A percentile compares a stretch with the other conserved stretches of the same genome.
These are phyloP conservation scores for Pogonognathellus flavescens DNA, from an alignment of 1,140 invertebrate genomes.

Conservation along the genomic window DNA sequence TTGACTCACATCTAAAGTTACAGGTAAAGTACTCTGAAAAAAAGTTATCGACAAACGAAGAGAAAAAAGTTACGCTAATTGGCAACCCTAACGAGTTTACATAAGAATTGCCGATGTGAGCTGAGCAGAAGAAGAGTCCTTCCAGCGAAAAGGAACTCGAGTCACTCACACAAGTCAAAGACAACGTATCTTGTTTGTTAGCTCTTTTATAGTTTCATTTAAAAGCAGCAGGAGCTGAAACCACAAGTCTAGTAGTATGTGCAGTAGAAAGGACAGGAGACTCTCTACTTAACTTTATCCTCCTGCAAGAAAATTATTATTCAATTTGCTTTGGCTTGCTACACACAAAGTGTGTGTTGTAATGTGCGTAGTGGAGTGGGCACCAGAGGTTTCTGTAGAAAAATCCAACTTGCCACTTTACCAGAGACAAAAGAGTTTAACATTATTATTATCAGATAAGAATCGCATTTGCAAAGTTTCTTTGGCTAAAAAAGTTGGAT, in stretches of 20 bases:
- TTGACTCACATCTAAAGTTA: background rate
- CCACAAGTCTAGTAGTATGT: slow-evolving; percentile 20
- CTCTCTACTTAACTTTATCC: no score
- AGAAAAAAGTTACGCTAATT: slow-evolving; percentile 44
- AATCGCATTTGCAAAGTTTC: slow-evolving; percentile 4
- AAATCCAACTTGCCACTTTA: slow-evolving; percentile 7
- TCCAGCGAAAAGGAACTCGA: background rate
- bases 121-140: slow-evolving; percentile 2
- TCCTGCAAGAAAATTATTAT: background rate
- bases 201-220: slow-evolving; percentile 40
- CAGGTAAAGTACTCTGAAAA: background rate
- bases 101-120: slow-evolving; percentile 46
- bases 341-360: background rate
- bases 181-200: background rate
- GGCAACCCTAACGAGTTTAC: slow-evolving; percentile 45
- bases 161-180: slow-evolving; percentile 13
- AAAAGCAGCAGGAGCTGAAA: slow-evolving; percentile 38
- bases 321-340: slow-evolving; percentile 1
- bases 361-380: background rate
- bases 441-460: background rate
- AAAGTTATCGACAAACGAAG: background rate
- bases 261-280: background rate
- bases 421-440: background rate
- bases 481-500: background rate
- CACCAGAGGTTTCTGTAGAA: background rate